Conservation (phyloP, 1,140 invertebrate species). For the Stratiolaelaps scimitus region DNA sequence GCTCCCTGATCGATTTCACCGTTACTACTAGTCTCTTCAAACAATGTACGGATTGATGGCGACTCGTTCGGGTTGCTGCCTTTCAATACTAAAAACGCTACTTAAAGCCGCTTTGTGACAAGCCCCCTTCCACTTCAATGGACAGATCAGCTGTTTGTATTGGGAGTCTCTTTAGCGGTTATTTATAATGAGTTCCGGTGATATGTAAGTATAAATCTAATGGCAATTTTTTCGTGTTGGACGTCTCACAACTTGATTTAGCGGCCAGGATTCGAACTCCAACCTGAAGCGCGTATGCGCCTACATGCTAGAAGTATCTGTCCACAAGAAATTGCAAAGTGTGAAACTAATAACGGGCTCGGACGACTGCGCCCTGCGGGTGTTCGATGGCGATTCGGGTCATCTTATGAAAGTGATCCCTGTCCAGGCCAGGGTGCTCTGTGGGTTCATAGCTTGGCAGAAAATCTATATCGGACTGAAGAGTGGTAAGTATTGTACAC, state of each 20-base stretch:
- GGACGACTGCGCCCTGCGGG: slow-evolving; percentile 8
- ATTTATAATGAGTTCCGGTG: no score
- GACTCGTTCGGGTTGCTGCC: no score
- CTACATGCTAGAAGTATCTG: slow-evolving; percentile 3
- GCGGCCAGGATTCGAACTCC: slow-evolving; percentile 11
- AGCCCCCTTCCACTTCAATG: no score
- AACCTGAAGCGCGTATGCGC: neutral
- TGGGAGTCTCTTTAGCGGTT: no score
- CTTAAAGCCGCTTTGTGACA: no score
- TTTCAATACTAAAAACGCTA: no score
- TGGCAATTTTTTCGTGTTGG: neutral
- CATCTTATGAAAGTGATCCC: slow-evolving; percentile 19
- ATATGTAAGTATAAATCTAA: neutral
- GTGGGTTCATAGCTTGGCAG: slow-evolving; percentile 1
- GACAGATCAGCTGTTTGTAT: no score
- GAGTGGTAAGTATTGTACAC: neutral
- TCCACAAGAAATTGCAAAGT: slow-evolving; percentile 5
- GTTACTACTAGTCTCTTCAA: no score
- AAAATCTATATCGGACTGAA: slow-evolving; percentile 19
- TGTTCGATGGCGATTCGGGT: slow-evolving; percentile 6
- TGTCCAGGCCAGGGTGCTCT: slow-evolving; percentile 12
- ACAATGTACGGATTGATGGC: no score
- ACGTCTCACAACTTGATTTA: neutral
- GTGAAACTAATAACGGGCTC: slow-evolving; percentile 5
- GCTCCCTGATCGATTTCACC: no score